phyloP scores from a whole-genome alignment of 2,113 vertebrate species.

The Zingel zingel region DNA sequence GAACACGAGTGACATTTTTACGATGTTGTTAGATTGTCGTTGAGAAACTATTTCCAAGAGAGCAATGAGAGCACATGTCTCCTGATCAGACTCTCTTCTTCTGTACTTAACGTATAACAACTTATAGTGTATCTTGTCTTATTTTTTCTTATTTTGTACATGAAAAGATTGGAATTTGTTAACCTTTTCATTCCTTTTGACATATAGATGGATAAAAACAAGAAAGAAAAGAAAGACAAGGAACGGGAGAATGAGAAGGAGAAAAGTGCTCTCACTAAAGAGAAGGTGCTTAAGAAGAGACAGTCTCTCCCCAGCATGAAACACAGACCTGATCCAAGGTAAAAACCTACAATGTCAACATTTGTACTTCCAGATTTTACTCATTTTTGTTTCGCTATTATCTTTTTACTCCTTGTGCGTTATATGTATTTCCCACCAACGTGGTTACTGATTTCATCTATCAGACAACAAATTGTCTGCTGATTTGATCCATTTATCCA shows the following conservation, averaged over 20 bases:
- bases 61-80: neutral
- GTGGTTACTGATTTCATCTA: neutral
- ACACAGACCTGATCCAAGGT: slow-evolving; percentile 83
- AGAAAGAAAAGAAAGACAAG: slow-evolving; percentile 97
- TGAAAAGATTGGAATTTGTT: neutral
- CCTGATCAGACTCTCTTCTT: neutral
- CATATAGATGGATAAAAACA: slow-evolving; percentile 87
- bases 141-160: neutral
- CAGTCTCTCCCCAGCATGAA: slow-evolving; percentile 88
- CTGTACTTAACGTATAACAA: neutral
- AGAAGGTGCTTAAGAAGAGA: slow-evolving; percentile 92
- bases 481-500: neutral
- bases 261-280: slow-evolving; percentile 90
- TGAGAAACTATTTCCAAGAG: neutral
- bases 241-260: slow-evolving; percentile 96
- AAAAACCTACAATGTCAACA: slow-evolving; percentile 6
- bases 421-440: neutral
- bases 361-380: neutral
- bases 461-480: neutral
- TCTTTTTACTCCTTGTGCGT: neutral
- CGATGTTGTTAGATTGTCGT: neutral
- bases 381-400: neutral
- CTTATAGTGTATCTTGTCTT: neutral
- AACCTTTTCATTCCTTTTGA: neutral
- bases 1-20: neutral